phyloP scores from a whole-genome alignment of 37 sponge, comb jelly and placozoan species.

The Chondrosia reniformis region DNA sequence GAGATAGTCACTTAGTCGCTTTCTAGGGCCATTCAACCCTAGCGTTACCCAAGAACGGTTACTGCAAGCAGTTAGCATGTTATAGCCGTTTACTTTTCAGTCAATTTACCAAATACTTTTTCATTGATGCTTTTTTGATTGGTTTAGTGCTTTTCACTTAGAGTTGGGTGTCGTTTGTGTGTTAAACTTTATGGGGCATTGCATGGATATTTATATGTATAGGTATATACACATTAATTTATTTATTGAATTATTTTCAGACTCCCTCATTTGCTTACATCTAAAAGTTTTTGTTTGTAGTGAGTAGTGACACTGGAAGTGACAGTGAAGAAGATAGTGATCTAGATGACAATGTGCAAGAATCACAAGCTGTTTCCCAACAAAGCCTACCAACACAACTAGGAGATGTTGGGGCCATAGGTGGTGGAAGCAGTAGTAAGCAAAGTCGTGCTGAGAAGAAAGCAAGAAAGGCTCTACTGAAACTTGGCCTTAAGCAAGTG shows the following conservation, averaged over 20 bases:
- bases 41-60: no score
- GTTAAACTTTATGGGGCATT: no score
- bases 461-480: conserved; percentile 89
- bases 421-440: conserved; percentile 67
- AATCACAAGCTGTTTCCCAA: background rate
- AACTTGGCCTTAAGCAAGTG: conserved; percentile 79
- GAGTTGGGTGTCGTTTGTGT: no score
- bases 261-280: background rate
- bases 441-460: conserved; percentile 98
- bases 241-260: background rate
- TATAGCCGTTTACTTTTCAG: no score
- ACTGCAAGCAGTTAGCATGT: no score
- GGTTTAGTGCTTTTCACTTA: no score
- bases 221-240: background rate
- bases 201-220: background rate
- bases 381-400: background rate
- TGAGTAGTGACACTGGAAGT: conserved; percentile 45
- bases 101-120: no score
- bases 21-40: no score
- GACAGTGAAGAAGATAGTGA: conserved; percentile 37
- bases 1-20: no score
- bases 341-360: background rate
- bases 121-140: no score
- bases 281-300: no score
- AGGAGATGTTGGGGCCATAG: conserved; percentile 35